Conservation (phyloP, 2,113 vertebrate genomes). For the Chionomys nivalis region DNA sequence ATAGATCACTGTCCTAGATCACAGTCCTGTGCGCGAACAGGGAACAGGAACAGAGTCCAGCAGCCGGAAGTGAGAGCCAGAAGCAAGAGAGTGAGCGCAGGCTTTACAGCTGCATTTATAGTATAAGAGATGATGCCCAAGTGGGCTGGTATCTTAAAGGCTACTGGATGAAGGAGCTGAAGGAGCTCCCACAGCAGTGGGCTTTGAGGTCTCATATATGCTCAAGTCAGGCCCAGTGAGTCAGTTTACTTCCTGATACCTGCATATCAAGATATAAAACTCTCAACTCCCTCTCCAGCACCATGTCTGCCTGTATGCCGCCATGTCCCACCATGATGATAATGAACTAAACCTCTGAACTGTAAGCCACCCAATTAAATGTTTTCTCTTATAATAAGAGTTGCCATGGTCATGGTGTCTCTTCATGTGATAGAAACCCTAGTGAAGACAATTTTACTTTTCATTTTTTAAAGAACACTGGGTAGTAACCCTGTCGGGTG, state of each 20-base stretch:
- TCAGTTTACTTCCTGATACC: background rate
- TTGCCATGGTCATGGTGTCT: background rate
- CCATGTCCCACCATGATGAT: background rate
- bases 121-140: no score
- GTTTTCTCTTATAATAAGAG: background rate
- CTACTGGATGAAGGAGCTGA: no score
- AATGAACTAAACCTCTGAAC: background rate
- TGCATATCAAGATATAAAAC: background rate
- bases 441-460: background rate
- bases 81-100: no score
- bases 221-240: background rate
- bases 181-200: no score
- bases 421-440: background rate
- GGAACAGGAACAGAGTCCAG: no score
- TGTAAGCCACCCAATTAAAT: background rate
- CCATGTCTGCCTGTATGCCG: background rate
- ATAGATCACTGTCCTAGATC: no score
- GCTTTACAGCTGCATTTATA: no score
- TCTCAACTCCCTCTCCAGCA: background rate
- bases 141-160: no score
- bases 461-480: background rate
- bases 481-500: background rate
- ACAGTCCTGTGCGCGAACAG: no score
- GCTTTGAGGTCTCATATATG: background rate
- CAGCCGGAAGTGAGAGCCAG: no score